Percentiles rank a stretch among this genome's conserved stretches.
These are phyloP conservation scores for Lissonota sp. DNA, from an alignment of 2,888 invertebrate genomes.

Conservation along the genomic window DNA sequence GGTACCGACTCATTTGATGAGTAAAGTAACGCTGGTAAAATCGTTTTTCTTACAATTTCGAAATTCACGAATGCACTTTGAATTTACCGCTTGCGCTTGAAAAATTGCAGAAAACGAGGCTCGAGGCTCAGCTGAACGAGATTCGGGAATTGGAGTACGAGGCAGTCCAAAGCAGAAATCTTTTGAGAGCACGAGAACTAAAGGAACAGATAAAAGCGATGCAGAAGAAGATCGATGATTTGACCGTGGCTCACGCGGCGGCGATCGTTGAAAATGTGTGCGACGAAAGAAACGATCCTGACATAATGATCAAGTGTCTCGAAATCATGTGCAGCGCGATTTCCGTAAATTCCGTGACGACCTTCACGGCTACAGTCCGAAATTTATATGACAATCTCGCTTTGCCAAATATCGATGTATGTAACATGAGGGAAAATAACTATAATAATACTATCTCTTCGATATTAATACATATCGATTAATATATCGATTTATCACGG, in stretches of 20 bases:
- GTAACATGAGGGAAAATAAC: conserved; percentile 37
- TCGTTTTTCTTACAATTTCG: neutral
- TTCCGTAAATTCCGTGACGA: conserved; percentile 85
- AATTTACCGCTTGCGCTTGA: neutral
- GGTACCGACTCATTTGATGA: too few species aligned
- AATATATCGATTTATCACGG: too few species aligned
- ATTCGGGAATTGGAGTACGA: conserved; percentile 86
- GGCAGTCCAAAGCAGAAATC: conserved; percentile 86
- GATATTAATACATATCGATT: too few species aligned
- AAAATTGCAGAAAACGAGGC: conserved; percentile 84
- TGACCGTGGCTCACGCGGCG: conserved; percentile 77
- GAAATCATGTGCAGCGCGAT: conserved; percentile 88
- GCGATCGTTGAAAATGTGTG: conserved; percentile 64
- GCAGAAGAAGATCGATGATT: conserved; percentile 76
- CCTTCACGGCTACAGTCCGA: conserved; percentile 86
- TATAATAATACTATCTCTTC: too few species aligned
- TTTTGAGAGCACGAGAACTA: conserved; percentile 85
- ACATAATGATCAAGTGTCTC: conserved; percentile 88
- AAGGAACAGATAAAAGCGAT: conserved; percentile 84
- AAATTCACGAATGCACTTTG: conserved; percentile 17
- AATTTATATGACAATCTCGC: conserved; percentile 84
- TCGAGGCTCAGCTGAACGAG: conserved; percentile 86
- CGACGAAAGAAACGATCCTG: conserved; percentile 83
- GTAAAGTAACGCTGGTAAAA: too few species aligned
- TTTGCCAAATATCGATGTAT: conserved; percentile 79